Evolutionary conservation across 1,140 invertebrate genomes (phyloP), one percentile per base, ranked within the genome.

Genomic region (Pseudachorutes palmiensis): DNA sequence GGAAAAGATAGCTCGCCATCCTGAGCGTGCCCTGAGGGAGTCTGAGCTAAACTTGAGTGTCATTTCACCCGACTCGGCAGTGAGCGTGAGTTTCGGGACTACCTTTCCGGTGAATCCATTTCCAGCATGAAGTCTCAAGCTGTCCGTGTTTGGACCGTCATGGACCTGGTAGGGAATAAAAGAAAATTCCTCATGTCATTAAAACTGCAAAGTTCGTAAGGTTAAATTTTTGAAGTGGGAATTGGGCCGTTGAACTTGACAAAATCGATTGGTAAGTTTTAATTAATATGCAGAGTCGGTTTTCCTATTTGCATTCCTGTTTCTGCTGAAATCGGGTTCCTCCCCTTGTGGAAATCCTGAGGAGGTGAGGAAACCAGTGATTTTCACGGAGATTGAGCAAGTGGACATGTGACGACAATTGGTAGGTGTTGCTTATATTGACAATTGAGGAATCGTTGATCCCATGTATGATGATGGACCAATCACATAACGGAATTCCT

Each of bases 41-140:
- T 96, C 93, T 33, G 91, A 90, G 24, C 85, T 83, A 78, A 97
- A 97, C 75, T 90, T 83, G 60, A 97, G 82, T 2, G 92, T 79
- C 88, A 96, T 91, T 79, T 94, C 89, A 24, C 93, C 92, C 74
- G 91, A 93, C 31, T 92, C 91, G 36, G 93, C 92, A 12, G 93
- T 95, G 70, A 97, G 78, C 12, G 91, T 94, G 55, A 94, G 87
- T 76, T 89, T 88, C 24, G 94, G 93, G 2, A 82, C 81, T n/a
- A 81, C 81, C 70, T 83, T 86, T 9, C 89, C 87, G 16, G 87
- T 90, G 77, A 96, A 97, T 30, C 94, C 94, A 76, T 87, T 87
- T 60, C 87, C 90, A 22, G 93, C 88, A 79, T 96, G 92, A 48
- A 97, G 81, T 74, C 90, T 81, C 32, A 94, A 79, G 5, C 92